phyloP scores from a whole-genome alignment of 1,140 invertebrate genomes.

The Cydia strobilella region DNA sequence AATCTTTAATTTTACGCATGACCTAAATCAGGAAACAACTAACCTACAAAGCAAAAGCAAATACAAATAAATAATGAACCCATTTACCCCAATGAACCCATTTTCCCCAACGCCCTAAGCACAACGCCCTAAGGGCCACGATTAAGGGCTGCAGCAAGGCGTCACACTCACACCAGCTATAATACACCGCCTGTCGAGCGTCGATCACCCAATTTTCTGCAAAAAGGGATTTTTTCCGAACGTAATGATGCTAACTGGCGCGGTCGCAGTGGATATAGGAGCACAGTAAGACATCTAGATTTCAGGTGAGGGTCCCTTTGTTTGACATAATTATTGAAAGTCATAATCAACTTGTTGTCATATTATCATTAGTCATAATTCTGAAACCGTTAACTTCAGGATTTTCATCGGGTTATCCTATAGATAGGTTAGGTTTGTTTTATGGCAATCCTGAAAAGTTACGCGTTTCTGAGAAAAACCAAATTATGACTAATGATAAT shows the following conservation, averaged over 20 bases:
- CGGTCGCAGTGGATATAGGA: background rate
- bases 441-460: too few species aligned
- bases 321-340: too few species aligned
- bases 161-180: constrained; percentile 44
- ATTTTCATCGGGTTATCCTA: too few species aligned
- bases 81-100: background rate
- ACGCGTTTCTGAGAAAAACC: too few species aligned
- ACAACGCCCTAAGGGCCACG: background rate
- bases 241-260: constrained; percentile 39
- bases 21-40: too few species aligned
- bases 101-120: background rate
- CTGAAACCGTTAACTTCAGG: too few species aligned
- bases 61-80: constrained; percentile 11
- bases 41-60: background rate
- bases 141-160: constrained; percentile 17
- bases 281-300: background rate
- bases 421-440: too few species aligned
- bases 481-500: too few species aligned
- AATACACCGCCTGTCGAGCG: constrained; percentile 48
- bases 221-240: constrained; percentile 40
- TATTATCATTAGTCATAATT: too few species aligned
- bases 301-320: too few species aligned
- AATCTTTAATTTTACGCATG: too few species aligned
- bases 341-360: too few species aligned
- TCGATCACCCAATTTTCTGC: constrained; percentile 54